Evolutionary conservation across 2,888 invertebrate species (phyloP).

Genomic region (Orchestes rusci): DNA sequence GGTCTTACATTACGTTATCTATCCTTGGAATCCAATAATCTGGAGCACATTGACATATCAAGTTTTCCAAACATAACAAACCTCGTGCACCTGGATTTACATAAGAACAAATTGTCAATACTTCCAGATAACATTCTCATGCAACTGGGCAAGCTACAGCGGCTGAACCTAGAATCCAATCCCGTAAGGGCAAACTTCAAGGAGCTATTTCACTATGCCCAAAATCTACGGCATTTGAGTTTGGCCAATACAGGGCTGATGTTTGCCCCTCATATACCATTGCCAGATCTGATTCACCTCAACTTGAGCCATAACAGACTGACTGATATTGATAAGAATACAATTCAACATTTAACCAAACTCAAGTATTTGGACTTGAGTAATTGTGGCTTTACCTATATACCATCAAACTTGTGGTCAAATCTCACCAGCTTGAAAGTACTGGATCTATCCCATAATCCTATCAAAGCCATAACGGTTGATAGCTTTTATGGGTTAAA

Average conservation of each 20-base stretch:
- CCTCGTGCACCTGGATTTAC: slow-evolving; percentile 68
- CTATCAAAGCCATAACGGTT: slow-evolving; percentile 63
- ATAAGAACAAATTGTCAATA: slow-evolving; percentile 73
- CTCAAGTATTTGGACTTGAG: slow-evolving; percentile 69
- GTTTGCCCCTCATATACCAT: slow-evolving; percentile 66
- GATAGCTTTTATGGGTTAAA: slow-evolving; percentile 65
- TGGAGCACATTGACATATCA: slow-evolving; percentile 82
- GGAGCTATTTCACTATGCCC: slow-evolving; percentile 80
- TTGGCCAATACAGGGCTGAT: slow-evolving; percentile 71
- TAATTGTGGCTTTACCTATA: slow-evolving; percentile 66
- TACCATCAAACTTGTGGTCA: slow-evolving; percentile 69
- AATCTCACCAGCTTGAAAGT: slow-evolving; percentile 64
- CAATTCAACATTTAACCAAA: slow-evolving; percentile 62
- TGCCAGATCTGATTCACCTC: slow-evolving; percentile 69
- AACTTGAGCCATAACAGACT: slow-evolving; percentile 76
- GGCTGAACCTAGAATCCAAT: slow-evolving; percentile 74
- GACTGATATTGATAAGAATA: slow-evolving; percentile 59
- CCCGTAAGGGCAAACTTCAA: slow-evolving; percentile 77
- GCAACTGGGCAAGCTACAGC: slow-evolving; percentile 68
- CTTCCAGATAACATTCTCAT: slow-evolving; percentile 85
- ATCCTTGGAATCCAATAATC: slow-evolving; percentile 68
- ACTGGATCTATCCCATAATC: slow-evolving; percentile 76
- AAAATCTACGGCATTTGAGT: slow-evolving; percentile 69
- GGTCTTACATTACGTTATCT: slow-evolving; percentile 72
- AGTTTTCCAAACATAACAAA: slow-evolving; percentile 79